A percentile compares a stretch with the other conserved stretches of the same genome.
Conservation (phyloP, 2,113 vertebrate species). For the Saimiri boliviensis region DNA sequence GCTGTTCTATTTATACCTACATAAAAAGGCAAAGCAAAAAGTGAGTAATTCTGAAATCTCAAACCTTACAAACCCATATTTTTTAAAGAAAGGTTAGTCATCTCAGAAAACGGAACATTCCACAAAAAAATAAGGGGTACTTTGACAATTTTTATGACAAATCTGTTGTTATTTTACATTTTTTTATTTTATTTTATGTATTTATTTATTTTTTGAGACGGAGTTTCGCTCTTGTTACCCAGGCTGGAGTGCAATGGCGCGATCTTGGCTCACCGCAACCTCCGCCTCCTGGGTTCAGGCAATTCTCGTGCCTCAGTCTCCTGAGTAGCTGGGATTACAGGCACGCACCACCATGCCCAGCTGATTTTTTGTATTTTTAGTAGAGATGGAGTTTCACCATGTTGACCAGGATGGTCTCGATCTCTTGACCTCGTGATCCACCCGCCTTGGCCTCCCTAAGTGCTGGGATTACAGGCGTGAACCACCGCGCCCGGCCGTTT, state of each 20-base stretch:
- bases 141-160: neutral
- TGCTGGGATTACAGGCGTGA: neutral
- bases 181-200: neutral
- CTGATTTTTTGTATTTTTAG: neutral
- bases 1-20: constrained; percentile 98
- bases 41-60: constrained; percentile 38
- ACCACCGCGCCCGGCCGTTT: accelerated
- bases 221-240: neutral
- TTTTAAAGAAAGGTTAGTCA: constrained; percentile 9
- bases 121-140: neutral
- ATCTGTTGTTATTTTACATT: neutral
- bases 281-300: neutral
- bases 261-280: neutral
- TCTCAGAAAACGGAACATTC: neutral
- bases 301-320: neutral
- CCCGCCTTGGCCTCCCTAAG: neutral
- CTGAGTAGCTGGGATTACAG: neutral
- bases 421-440: neutral
- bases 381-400: neutral
- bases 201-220: neutral
- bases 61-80: neutral
- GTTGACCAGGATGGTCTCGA: neutral
- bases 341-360: neutral
- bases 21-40: constrained; percentile 62
- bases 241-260: neutral